These are phyloP conservation scores for Actinernus sp. DNA, from an alignment of 92 coral and sea anemone species.

Conservation along the genomic window DNA sequence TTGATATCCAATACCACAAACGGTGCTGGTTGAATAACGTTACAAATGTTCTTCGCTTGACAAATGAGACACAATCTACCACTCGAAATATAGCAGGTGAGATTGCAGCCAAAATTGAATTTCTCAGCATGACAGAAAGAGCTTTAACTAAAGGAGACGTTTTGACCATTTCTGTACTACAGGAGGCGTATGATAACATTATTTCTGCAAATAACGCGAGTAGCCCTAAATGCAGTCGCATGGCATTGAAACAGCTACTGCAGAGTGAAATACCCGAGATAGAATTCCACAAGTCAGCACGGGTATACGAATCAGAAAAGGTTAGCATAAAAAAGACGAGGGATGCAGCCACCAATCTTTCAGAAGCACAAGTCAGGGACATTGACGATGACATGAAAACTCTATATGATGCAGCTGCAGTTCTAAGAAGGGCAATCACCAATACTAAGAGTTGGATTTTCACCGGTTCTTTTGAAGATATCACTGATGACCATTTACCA, in stretches of 20 bases:
- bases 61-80: constrained; percentile 9
- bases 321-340: too few relatives aligned
- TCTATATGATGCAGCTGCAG: constrained; percentile 33
- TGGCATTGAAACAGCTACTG: constrained; percentile 51
- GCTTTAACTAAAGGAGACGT: constrained; percentile 42
- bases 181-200: constrained; percentile 19
- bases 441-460: constrained; percentile 31
- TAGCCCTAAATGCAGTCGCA: constrained; percentile 21
- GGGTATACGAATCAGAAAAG: constrained; percentile 72
- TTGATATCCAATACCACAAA: constrained; percentile 64
- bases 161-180: constrained; percentile 16
- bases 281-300: constrained; percentile 71
- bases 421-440: constrained; percentile 39
- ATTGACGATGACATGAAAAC: constrained; percentile 21
- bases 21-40: constrained; percentile 70
- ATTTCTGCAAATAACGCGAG: constrained; percentile 21
- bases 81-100: too few relatives aligned
- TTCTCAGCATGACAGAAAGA: constrained; percentile 52
- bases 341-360: too few relatives aligned
- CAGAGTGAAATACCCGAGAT: constrained; percentile 68
- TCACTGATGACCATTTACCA: constrained; percentile 15
- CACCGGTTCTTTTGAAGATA: constrained; percentile 23
- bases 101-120: too few relatives aligned
- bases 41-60: constrained; percentile 55
- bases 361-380: constrained; percentile 18